Percentiles rank a stretch among this genome's conserved stretches.
Conservation (phyloP, 2,797 vertebrate genomes). For the Chaunax sp. region DNA sequence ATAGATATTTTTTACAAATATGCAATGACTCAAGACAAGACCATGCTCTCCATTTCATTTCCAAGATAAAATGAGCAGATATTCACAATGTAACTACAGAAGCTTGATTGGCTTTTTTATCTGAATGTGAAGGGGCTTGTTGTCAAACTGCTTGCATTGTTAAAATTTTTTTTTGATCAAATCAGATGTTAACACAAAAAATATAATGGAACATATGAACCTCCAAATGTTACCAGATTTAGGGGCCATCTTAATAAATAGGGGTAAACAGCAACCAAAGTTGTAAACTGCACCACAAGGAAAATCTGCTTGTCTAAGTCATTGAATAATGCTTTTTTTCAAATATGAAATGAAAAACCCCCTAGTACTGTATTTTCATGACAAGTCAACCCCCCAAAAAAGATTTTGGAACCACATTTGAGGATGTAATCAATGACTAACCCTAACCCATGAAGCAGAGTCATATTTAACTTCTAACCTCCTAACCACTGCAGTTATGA, state of each 20-base stretch:
- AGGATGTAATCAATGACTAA: conserved; percentile 5
- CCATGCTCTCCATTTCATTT: neutral
- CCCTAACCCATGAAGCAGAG: neutral
- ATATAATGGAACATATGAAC: too few relatives aligned
- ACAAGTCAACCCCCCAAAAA: neutral
- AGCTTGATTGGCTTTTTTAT: too few relatives aligned
- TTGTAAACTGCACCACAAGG: neutral
- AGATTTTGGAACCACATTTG: conserved; percentile 3
- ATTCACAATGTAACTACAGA: neutral
- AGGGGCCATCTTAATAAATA: neutral
- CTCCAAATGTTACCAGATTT: neutral
- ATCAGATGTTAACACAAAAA: neutral
- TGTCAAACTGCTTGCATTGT: too few relatives aligned
- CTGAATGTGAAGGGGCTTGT: too few relatives aligned
- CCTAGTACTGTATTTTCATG: neutral
- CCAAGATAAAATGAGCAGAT: neutral
- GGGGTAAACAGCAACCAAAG: too few relatives aligned
- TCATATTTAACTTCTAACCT: conserved; percentile 35
- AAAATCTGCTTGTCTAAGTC: neutral
- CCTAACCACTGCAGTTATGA: conserved; percentile 23
- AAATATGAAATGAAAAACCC: neutral
- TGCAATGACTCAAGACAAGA: neutral
- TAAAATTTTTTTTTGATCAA: too few relatives aligned
- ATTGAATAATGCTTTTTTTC: conserved; percentile 4
- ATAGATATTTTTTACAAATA: conserved; percentile 12